Evolutionary conservation across 1,140 invertebrate genomes (phyloP).

Genomic region (Saxidomus purpurata): DNA sequence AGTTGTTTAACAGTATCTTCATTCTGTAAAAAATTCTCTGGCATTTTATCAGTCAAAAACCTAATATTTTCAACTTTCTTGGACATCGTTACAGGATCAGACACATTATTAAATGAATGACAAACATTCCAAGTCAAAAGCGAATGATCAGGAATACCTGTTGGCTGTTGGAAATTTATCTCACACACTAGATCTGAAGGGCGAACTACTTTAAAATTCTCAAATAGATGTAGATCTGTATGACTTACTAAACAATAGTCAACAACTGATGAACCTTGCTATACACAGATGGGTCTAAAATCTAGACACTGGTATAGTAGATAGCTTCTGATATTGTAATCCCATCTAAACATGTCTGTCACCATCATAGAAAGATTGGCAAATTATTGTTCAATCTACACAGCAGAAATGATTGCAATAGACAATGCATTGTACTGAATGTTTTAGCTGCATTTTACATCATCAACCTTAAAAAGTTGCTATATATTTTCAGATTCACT

Average conservation of each 20-base stretch:
- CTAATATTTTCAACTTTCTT: background rate
- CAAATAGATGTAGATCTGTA: background rate
- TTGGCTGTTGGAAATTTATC: slow-evolving; percentile 8
- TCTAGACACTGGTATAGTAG: too few relatives aligned
- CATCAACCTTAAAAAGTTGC: too few relatives aligned
- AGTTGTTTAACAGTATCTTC: background rate
- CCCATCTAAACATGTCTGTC: too few relatives aligned
- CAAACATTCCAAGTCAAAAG: background rate
- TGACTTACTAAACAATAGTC: background rate
- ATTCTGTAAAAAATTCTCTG: background rate
- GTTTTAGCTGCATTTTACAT: too few relatives aligned
- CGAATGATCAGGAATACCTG: background rate
- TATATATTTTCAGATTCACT: too few relatives aligned
- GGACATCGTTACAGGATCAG: background rate
- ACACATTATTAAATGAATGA: background rate
- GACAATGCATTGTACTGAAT: too few relatives aligned
- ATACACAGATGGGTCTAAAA: too few relatives aligned
- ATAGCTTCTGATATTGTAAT: too few relatives aligned
- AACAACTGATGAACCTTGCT: background rate
- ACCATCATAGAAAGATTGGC: too few relatives aligned
- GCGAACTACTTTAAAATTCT: background rate
- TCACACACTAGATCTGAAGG: background rate
- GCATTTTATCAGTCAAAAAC: background rate
- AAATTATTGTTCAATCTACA: too few relatives aligned
- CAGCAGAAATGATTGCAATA: too few relatives aligned